A percentile compares a stretch with the other conserved stretches of the same genome.
phyloP scores from a whole-genome alignment of 2,888 invertebrate species.

The Lordiphosa fenestrarum region DNA sequence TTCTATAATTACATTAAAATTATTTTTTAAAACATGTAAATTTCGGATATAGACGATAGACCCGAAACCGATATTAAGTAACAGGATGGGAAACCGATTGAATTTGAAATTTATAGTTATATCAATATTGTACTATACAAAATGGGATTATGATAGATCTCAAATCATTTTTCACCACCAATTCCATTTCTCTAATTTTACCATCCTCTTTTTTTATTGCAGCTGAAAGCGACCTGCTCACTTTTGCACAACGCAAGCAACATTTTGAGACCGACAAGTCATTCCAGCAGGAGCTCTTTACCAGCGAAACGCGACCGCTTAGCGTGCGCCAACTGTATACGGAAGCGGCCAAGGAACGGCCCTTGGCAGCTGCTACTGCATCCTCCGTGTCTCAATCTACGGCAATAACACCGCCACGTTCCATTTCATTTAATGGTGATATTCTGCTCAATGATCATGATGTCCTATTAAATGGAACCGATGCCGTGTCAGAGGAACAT shows the following conservation, averaged over 20 bases:
- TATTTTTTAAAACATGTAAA: no score
- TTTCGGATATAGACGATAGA: no score
- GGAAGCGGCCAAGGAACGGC: slow-evolving; percentile 84
- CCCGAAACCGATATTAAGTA: no score
- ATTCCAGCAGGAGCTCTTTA: slow-evolving; percentile 88
- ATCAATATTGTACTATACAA: no score
- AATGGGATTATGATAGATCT: no score
- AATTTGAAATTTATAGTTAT: no score
- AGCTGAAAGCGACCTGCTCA: slow-evolving; percentile 96
- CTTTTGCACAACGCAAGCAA: slow-evolving; percentile 89
- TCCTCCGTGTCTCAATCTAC: slow-evolving; percentile 30
- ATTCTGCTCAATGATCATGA: slow-evolving; percentile 44
- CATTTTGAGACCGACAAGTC: slow-evolving; percentile 88
- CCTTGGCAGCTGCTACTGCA: slow-evolving; percentile 77
- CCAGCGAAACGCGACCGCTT: slow-evolving; percentile 86
- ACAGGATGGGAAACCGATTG: no score
- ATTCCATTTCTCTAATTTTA: not conserved
- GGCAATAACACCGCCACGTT: slow-evolving; percentile 53
- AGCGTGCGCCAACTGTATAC: slow-evolving; percentile 90
- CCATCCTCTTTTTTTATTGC: slow-evolving; percentile 79
- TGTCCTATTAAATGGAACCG: slow-evolving; percentile 41
- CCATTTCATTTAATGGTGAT: slow-evolving; percentile 62
- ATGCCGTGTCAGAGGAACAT: slow-evolving; percentile 80
- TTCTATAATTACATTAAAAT: no score
- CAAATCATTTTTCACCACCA: no score